Percentiles rank a stretch among this genome's conserved stretches.
Evolutionary conservation across 2,113 vertebrate species (phyloP).

Genomic region (Micronycteris hirsuta): DNA sequence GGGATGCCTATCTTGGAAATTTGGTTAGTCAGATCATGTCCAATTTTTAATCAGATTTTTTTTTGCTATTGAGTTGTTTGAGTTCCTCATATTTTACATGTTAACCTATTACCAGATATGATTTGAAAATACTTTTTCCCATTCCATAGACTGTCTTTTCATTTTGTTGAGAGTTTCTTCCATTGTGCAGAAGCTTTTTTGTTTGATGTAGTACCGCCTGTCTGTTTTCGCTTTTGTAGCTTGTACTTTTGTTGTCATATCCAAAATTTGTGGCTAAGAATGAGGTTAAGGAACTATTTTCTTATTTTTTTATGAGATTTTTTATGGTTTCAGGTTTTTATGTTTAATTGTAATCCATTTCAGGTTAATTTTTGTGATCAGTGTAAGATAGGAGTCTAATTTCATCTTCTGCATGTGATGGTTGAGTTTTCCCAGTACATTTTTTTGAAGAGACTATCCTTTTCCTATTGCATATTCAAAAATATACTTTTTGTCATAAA

Average conservation of each 20-base stretch:
- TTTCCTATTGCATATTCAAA: neutral
- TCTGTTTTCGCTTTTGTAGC: neutral
- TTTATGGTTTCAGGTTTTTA: neutral
- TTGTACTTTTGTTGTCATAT: neutral
- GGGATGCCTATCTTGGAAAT: neutral
- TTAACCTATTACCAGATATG: neutral
- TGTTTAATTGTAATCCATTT: neutral
- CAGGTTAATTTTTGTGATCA: neutral
- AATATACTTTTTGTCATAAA: neutral
- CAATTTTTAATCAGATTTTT: neutral
- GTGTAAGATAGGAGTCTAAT: neutral
- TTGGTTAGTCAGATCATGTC: neutral
- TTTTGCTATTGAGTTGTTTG: neutral
- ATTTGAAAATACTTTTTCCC: neutral
- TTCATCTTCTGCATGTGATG: neutral
- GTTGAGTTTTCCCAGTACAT: neutral
- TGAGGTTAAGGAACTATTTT: neutral
- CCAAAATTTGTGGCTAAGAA: neutral
- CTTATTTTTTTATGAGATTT: neutral
- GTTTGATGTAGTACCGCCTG: neutral
- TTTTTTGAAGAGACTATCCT: neutral
- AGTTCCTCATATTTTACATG: neutral
- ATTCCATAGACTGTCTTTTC: neutral
- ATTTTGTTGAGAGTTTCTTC: neutral
- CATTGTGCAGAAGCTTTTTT: neutral